Conservation (phyloP, 30 jellyfish, hydroid and myxozoan species). For the Aurelia sp. region DNA sequence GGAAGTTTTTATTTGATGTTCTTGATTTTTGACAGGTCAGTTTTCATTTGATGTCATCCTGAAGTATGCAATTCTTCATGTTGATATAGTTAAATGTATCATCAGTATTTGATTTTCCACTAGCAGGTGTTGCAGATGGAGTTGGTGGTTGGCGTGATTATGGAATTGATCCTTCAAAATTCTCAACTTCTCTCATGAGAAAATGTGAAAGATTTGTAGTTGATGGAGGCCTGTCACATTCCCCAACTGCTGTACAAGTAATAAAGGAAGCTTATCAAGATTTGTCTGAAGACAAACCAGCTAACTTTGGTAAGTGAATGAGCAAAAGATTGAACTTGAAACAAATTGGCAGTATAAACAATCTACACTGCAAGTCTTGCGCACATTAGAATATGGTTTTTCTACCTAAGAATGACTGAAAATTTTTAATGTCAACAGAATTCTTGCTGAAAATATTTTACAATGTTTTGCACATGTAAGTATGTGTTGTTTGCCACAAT, state of each 20-base stretch:
- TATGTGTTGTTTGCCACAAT: no score
- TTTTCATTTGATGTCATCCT: no score
- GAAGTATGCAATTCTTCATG: neutral
- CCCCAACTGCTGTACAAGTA: constrained; percentile 71
- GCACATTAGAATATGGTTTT: no score
- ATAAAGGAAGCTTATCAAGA: constrained; percentile 66
- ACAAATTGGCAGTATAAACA: neutral
- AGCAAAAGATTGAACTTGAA: neutral
- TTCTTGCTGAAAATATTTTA: no score
- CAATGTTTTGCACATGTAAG: no score
- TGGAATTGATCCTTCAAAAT: constrained; percentile 83
- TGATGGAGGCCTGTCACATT: constrained; percentile 69
- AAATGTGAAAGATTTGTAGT: constrained; percentile 75
- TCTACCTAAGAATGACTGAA: no score
- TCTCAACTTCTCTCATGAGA: constrained; percentile 79
- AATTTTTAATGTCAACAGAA: no score
- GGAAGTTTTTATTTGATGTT: no score
- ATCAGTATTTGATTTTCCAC: neutral
- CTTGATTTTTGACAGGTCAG: no score
- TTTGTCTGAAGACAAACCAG: constrained; percentile 65
- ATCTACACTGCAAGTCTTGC: neutral
- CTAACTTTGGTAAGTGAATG: constrained; percentile 64
- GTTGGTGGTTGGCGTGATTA: constrained; percentile 93
- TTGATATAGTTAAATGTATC: no score
- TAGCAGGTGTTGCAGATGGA: constrained; percentile 90